Conservation (phyloP, 2,113 vertebrate species). For the Chaenocephalus aceratus region DNA sequence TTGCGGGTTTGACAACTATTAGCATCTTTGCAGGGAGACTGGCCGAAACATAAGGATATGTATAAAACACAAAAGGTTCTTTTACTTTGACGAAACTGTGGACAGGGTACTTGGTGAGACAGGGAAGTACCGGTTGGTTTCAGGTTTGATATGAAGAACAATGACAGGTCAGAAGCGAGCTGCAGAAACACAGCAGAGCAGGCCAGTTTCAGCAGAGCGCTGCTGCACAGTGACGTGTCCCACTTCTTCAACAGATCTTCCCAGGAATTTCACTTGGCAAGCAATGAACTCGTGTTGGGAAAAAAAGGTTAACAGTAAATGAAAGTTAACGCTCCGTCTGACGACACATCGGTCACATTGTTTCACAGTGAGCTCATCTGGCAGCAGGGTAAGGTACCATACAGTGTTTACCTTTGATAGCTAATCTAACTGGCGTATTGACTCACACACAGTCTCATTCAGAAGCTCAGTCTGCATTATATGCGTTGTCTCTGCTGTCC, state of each 20-base stretch:
- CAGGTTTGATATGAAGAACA: slow-evolving; percentile 27
- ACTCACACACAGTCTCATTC: slow-evolving; percentile 2
- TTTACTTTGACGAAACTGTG: background rate
- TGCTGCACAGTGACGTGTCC: background rate
- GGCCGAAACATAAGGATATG: background rate
- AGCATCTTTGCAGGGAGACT: background rate
- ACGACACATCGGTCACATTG: background rate
- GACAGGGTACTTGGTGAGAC: background rate
- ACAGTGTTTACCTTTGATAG: slow-evolving; percentile 28
- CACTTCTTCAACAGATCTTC: background rate
- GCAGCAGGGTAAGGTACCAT: background rate
- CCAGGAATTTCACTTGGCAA: slow-evolving; percentile 27
- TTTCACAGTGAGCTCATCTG: slow-evolving; percentile 42
- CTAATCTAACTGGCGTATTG: slow-evolving; percentile 14
- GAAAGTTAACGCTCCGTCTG: background rate
- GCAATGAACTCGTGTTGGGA: slow-evolving; percentile 6
- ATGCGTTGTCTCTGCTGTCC: background rate
- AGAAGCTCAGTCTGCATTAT: background rate
- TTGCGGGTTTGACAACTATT: background rate
- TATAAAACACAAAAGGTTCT: background rate
- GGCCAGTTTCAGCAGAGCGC: background rate
- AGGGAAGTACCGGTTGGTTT: slow-evolving; percentile 45
- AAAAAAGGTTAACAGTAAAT: background rate
- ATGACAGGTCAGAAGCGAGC: background rate
- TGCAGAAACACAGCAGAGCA: background rate